Evolutionary conservation across 2,797 vertebrate genomes (phyloP), one percentile per base, ranked within the genome.

Genomic region (Lithobates pipiens): DNA sequence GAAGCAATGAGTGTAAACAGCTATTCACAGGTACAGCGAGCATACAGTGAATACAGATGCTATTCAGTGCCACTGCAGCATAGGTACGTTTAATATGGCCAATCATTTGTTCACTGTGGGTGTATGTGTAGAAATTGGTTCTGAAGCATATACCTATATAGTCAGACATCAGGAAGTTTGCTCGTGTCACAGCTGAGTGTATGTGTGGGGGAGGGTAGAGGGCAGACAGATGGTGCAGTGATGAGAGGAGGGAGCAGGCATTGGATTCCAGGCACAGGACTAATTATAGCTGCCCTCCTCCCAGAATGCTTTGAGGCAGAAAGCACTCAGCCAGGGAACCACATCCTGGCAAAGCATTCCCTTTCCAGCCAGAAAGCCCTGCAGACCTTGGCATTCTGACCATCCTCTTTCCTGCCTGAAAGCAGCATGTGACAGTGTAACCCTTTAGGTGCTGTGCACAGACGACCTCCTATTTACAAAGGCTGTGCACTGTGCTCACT

Each of bases 221-320:
- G 85, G 85, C 80, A 87, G 85, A 87, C 85, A 87, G 85, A 87
- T 87, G 85, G 85, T 78, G 85, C 85, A 77, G 81, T 87, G 86
- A 87, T 83, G 82, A 87, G 86, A 87, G 81, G 86, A 87, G 81
- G 76, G 76, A 87, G 75, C 76, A 87, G 86, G 81, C 82, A 87
- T 78, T 83, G 86, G 76, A 87, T 87, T 87, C 86, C 86, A 87
- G 93, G 93, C 94, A 94, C 91, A 86, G 70, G 89, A 92, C 93
- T 95, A 95, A 95, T 94, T 95, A 94, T 94, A 95, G 93, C 93
- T 85, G 90, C 93, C 86, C 86, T 83, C 76, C 76, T 87, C 86
- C 86, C 86, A 87, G 86, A 87, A 87, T 87, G 86, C 86, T 83
- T 78, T 87, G 86, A 83, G 81, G 81, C 81, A 83, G 86, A 87